Evolutionary conservation across 2,797 vertebrate genomes (phyloP).

Genomic region (Smutsia temminckii): DNA sequence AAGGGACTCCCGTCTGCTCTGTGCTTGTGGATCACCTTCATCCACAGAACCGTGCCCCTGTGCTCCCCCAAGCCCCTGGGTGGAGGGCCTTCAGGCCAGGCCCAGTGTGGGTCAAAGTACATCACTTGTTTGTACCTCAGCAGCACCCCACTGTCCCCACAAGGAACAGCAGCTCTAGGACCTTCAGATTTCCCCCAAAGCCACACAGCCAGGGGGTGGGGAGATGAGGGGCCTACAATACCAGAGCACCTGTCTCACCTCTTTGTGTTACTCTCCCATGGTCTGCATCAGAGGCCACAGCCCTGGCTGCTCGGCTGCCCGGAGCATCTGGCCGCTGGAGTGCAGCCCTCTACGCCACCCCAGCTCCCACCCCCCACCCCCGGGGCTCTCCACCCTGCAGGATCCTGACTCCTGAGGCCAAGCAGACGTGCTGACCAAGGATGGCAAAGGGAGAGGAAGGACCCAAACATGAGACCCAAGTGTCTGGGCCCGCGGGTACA

Average conservation of each 20-base stretch:
- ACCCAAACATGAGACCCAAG: neutral
- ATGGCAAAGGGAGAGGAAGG: neutral
- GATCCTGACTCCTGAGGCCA: neutral
- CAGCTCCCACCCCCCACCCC: neutral
- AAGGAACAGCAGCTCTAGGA: neutral
- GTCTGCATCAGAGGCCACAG: neutral
- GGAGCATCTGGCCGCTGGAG: neutral
- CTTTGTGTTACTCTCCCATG: too few relatives aligned
- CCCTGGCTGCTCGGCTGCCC: neutral
- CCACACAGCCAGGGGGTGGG: neutral
- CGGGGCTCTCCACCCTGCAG: neutral
- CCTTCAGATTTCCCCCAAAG: accelerated
- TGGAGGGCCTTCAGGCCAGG: neutral
- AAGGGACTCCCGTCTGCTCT: neutral
- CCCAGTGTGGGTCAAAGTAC: accelerated
- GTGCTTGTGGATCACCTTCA: neutral
- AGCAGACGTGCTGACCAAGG: neutral
- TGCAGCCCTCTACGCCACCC: neutral
- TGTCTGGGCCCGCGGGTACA: neutral
- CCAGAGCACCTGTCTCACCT: too few relatives aligned
- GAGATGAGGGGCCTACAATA: too few relatives aligned
- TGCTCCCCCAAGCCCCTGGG: too few relatives aligned
- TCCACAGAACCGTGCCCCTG: neutral
- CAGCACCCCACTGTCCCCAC: neutral
- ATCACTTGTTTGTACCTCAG: neutral